phyloP scores from a whole-genome alignment of 2,113 vertebrate species.

The Rhinichthys klamathensis region DNA sequence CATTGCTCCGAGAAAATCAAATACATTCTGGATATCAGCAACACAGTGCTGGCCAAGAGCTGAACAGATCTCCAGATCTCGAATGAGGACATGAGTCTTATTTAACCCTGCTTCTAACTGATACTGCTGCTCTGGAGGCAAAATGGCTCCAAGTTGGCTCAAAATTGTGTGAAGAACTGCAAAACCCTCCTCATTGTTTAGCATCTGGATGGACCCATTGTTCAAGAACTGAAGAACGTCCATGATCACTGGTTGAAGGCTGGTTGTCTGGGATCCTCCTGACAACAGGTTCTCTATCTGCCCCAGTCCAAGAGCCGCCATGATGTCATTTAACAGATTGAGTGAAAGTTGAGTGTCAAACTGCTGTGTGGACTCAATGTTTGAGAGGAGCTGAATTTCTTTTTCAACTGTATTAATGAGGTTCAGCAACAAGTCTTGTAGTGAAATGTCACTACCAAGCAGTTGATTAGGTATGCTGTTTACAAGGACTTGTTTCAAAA shows the following conservation, averaged over 20 bases:
- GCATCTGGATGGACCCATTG: constrained; percentile 57
- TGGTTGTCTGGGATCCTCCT: constrained; percentile 55
- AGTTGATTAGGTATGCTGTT: constrained; percentile 29
- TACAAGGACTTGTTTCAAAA: constrained; percentile 39
- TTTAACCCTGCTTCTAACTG: constrained; percentile 57
- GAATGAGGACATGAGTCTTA: constrained; percentile 62
- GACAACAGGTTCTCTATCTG: constrained; percentile 62
- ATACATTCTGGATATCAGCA: constrained; percentile 62
- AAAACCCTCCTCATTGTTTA: constrained; percentile 59
- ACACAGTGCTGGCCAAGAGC: constrained; percentile 61
- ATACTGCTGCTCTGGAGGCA: constrained; percentile 60
- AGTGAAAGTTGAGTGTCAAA: constrained; percentile 55
- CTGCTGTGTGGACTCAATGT: constrained; percentile 38
- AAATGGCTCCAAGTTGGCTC: constrained; percentile 55
- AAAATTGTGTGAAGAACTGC: constrained; percentile 59
- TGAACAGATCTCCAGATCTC: constrained; percentile 57
- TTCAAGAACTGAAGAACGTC: constrained; percentile 65
- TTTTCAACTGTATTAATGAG: constrained; percentile 61
- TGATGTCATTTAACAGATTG: constrained; percentile 55
- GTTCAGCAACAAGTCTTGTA: constrained; percentile 58
- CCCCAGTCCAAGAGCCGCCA: constrained; percentile 63
- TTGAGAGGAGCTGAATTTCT: constrained; percentile 53
- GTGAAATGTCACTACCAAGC: constrained; percentile 44
- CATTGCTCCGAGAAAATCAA: constrained; percentile 55
- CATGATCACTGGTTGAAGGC: constrained; percentile 51